phyloP scores from a whole-genome alignment of 1,140 invertebrate species.

The Heliconius congener region DNA sequence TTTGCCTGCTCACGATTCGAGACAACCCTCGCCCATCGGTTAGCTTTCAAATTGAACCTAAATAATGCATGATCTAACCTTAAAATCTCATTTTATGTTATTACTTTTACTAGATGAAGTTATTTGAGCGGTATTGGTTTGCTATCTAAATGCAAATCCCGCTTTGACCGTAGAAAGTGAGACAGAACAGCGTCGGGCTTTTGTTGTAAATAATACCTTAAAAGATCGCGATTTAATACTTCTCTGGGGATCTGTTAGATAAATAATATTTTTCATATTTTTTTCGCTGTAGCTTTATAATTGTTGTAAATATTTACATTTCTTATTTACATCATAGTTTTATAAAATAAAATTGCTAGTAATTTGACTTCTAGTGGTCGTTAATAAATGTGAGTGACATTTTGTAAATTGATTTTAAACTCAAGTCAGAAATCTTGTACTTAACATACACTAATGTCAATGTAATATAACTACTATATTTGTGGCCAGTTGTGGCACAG shows the following conservation, averaged over 20 bases:
- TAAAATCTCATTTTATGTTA: constrained; percentile 52
- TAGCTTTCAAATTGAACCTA: constrained; percentile 73
- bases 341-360: background rate
- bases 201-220: background rate
- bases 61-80: constrained; percentile 65
- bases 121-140: constrained; percentile 43
- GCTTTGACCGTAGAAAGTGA: constrained; percentile 39
- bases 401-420: background rate
- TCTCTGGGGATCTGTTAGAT: background rate
- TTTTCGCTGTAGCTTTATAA: background rate
- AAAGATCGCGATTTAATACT: background rate
- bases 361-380: background rate
- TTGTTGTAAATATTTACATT: background rate
- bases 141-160: constrained; percentile 48
- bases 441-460: background rate
- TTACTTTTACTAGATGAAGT: constrained; percentile 44
- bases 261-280: background rate
- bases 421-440: background rate
- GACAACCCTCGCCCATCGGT: constrained; percentile 57
- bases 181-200: constrained; percentile 32
- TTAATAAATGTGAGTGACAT: background rate
- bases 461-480: background rate
- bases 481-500: too few species aligned
- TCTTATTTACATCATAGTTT: background rate
- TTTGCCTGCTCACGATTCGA: constrained; percentile 70